A percentile compares a stretch with the other conserved stretches of the same genome.
phyloP scores from a whole-genome alignment of 2,888 invertebrate genomes.

The Gymnocheta viridis region DNA sequence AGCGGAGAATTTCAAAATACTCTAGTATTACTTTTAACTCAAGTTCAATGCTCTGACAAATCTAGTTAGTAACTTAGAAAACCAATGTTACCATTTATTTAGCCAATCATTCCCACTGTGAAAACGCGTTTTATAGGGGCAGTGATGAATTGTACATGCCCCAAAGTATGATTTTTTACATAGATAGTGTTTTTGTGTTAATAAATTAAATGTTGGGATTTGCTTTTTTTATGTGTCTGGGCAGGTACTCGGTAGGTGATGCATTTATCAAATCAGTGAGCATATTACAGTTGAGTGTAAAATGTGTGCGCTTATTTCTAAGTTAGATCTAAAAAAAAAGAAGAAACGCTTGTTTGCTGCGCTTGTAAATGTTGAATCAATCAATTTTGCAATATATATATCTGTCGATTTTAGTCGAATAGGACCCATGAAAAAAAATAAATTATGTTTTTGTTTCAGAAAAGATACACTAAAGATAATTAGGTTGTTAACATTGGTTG shows the following conservation, averaged over 20 bases:
- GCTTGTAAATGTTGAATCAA: too few species aligned
- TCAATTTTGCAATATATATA: too few species aligned
- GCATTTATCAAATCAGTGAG: background rate
- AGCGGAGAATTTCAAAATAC: too few species aligned
- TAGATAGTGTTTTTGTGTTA: background rate
- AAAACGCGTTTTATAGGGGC: background rate
- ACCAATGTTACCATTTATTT: background rate
- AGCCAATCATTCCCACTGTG: background rate
- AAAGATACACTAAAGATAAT: too few species aligned
- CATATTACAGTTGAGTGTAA: background rate
- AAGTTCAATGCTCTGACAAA: background rate
- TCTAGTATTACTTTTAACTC: too few species aligned
- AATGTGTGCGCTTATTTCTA: too few species aligned
- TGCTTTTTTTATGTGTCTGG: background rate
- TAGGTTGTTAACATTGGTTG: too few species aligned
- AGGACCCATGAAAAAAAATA: too few species aligned
- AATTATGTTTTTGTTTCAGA: too few species aligned
- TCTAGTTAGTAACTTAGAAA: background rate
- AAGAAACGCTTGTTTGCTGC: too few species aligned
- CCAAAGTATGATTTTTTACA: constrained; percentile 1
- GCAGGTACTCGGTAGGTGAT: background rate
- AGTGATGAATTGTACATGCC: constrained; percentile 17
- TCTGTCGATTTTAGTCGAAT: too few species aligned
- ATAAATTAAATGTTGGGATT: constrained; percentile 11
- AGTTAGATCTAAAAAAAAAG: too few species aligned